A percentile compares a stretch with the other conserved stretches of the same genome.
Evolutionary conservation across 2,797 vertebrate genomes (phyloP).

Genomic region (Rhadinocentrus ornatus): DNA sequence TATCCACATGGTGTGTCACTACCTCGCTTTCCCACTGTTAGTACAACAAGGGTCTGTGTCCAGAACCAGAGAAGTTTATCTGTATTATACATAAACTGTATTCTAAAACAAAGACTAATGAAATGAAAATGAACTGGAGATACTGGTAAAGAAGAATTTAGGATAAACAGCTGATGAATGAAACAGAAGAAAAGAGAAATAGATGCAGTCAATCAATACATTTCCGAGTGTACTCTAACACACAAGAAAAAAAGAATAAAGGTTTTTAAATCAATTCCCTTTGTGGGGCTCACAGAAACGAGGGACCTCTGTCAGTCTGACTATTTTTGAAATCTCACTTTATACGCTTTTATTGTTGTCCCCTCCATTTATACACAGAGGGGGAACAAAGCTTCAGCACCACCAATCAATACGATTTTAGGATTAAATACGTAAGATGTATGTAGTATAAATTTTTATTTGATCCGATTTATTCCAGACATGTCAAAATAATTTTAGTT

Average conservation of each 20-base stretch:
- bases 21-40: conserved; percentile 4
- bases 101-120: background rate
- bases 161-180: conserved; percentile 6
- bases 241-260: conserved; percentile 32
- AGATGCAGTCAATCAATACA: conserved; percentile 48
- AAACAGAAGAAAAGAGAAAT: conserved; percentile 19
- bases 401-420: background rate
- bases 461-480: no score
- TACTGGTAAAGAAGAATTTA: conserved; percentile 1
- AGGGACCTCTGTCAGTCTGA: background rate
- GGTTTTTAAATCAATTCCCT: conserved; percentile 50
- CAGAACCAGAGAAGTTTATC: background rate
- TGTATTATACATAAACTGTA: no score
- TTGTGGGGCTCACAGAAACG: conserved; percentile 18
- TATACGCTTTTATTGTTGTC: background rate
- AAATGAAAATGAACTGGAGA: conserved; percentile 3
- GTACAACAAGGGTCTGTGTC: background rate
- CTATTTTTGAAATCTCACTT: conserved; percentile 1
- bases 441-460: background rate
- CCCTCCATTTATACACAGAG: background rate
- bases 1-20: background rate
- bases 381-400: background rate
- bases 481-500: no score
- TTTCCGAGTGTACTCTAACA: conserved; percentile 39
- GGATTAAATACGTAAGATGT: background rate